Conservation (phyloP, 1,140 invertebrate species). For the Brachionus sp. region DNA sequence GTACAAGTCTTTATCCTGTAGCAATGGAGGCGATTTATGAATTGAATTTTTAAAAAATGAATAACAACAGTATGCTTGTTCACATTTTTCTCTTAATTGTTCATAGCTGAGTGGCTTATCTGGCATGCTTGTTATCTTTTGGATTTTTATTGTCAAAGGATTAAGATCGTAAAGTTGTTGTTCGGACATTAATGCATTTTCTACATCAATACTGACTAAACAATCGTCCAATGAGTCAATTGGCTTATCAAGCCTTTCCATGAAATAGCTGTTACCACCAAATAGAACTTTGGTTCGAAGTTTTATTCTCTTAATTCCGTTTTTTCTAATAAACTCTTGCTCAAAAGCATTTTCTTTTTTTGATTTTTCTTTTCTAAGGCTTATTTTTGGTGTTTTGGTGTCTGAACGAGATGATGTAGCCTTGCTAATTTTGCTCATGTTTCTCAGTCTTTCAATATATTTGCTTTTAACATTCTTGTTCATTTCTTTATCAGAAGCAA, state of each 20-base stretch:
- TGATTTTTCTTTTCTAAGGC: conserved; percentile 47
- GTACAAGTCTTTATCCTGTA: conserved; percentile 53
- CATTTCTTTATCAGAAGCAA: conserved; percentile 28
- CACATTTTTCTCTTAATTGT: conserved; percentile 54
- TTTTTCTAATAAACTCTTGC: conserved; percentile 52
- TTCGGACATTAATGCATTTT: conserved; percentile 52
- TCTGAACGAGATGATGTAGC: background rate
- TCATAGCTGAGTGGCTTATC: conserved; percentile 51
- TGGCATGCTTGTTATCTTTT: conserved; percentile 54
- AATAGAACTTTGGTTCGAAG: conserved; percentile 53
- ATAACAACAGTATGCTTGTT: conserved; percentile 54
- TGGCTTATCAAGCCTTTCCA: conserved; percentile 51
- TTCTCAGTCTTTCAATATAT: conserved; percentile 46
- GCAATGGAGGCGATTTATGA: conserved; percentile 51
- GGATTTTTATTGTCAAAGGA: conserved; percentile 55
- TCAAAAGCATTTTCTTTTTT: conserved; percentile 49
- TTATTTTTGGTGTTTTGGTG: background rate
- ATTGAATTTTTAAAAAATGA: conserved; percentile 53
- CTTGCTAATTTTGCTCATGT: conserved; percentile 46
- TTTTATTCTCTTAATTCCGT: conserved; percentile 53
- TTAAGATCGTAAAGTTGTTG: conserved; percentile 53
- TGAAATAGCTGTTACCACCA: conserved; percentile 52
- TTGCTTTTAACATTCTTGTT: conserved; percentile 43
- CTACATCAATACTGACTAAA: conserved; percentile 53
- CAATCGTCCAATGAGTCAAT: conserved; percentile 53